Percentiles rank a stretch among this genome's conserved stretches.
Conservation (phyloP, 1,140 invertebrate genomes). For the Dinothrombium tinctorium region DNA sequence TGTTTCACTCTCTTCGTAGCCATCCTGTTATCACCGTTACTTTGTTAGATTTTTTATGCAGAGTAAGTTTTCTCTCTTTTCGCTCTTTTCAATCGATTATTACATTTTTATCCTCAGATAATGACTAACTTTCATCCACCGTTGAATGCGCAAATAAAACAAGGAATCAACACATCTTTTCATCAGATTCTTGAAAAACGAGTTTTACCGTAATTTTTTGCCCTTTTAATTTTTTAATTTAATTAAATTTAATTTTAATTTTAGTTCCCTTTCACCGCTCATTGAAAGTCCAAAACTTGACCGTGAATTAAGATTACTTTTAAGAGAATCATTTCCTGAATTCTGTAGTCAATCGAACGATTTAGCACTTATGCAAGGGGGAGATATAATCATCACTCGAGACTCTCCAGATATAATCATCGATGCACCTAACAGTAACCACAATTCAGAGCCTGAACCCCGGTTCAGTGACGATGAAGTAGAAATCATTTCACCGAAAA, state of each 20-base stretch:
- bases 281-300: constrained; percentile 85
- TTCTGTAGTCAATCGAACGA: constrained; percentile 30
- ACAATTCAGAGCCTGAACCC: constrained; percentile 28
- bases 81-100: constrained; percentile 8
- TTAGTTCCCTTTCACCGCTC: constrained; percentile 49
- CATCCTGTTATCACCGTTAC: constrained; percentile 86
- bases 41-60: constrained; percentile 76
- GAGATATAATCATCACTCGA: constrained; percentile 4
- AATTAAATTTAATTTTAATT: constrained; percentile 7
- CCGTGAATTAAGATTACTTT: constrained; percentile 53
- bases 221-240: constrained; percentile 3
- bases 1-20: constrained; percentile 87
- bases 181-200: constrained; percentile 79
- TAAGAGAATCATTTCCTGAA: constrained; percentile 71
- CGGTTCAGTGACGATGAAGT: constrained; percentile 42
- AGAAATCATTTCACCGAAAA: not conserved
- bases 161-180: constrained; percentile 75
- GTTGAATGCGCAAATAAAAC: constrained; percentile 53
- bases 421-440: constrained; percentile 21
- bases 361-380: not conserved
- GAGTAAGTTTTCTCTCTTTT: constrained; percentile 27
- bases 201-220: constrained; percentile 37
- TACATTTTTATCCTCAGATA: constrained; percentile 35
- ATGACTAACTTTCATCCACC: constrained; percentile 76
- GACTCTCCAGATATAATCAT: constrained; percentile 16